A percentile compares a stretch with the other conserved stretches of the same genome.
Evolutionary conservation across 2,888 invertebrate genomes (phyloP).

Genomic region (Agriopis aurantiaria): DNA sequence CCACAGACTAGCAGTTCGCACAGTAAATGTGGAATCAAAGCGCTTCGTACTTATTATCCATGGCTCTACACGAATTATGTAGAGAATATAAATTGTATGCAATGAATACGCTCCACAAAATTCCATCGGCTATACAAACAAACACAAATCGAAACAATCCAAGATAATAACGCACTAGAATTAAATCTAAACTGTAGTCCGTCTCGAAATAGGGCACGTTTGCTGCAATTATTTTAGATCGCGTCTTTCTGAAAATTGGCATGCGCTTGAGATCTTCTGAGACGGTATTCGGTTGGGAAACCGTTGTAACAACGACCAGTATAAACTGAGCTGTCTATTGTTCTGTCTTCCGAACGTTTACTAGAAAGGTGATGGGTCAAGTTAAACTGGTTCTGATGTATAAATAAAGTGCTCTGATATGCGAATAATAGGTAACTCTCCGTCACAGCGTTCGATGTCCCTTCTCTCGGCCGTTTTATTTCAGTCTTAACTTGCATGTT

Average conservation of each 20-base stretch:
- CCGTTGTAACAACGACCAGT: constrained; percentile 73
- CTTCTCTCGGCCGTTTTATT: constrained; percentile 35
- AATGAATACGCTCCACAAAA: not conserved
- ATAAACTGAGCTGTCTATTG: constrained; percentile 57
- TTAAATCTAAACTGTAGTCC: constrained; percentile 79
- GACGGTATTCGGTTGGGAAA: constrained; percentile 85
- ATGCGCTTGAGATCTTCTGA: constrained; percentile 83
- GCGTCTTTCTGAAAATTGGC: constrained; percentile 86
- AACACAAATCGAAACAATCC: constrained; percentile 58
- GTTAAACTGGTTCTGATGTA: constrained; percentile 72
- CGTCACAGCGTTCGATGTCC: constrained; percentile 51
- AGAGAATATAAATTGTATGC: not conserved
- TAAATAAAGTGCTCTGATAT: constrained; percentile 80
- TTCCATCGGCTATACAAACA: constrained; percentile 20
- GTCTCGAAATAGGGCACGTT: constrained; percentile 84
- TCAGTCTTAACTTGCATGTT: constrained; percentile 22
- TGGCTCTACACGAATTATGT: not conserved
- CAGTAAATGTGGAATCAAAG: too few relatives aligned
- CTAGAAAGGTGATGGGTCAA: constrained; percentile 61
- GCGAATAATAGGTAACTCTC: constrained; percentile 82
- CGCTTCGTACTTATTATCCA: too few relatives aligned
- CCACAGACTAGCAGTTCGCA: too few relatives aligned
- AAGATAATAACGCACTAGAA: constrained; percentile 77
- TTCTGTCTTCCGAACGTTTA: not conserved
- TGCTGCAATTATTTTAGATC: constrained; percentile 85